Base-by-base conservation (phyloP, 2,888 invertebrate genomes). In the Drosophila borealis region DNA sequence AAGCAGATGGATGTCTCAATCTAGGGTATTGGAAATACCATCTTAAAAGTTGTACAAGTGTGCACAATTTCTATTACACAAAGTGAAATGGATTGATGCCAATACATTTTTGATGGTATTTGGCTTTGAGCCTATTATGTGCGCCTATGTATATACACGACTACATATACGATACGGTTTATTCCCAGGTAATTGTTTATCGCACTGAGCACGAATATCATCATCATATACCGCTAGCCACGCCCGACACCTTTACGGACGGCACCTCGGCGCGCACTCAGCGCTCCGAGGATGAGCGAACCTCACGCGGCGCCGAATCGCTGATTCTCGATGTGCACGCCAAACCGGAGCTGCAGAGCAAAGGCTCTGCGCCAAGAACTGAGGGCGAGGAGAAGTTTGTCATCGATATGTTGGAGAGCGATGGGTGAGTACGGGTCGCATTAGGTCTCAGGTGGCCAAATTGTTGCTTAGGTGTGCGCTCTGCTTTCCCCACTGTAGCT, bases 241-340 rank as follows among this genome's bases (percentile, higher is more conserved):
- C 92, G 29, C 93, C 94, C 21, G 93, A 93, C 37, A 92, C 92
- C 11, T 93, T 94, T 6, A 92, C 94, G 53, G 91, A 91, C n/a
- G 94, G 94, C 48, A 94, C 94, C 3, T 94, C 94, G 57, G 93
- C 94, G 2, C 94, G 94, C 4, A 92, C 94, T 4, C 92, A 92
- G 9, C 93, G 93, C 64, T 94, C 94, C 0, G 96, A 96, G 77
- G 96, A 96, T 66, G 96, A 96, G 80, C 93, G 95, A 36, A 96
- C 95, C 8, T 96, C 96, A 0, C 94, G 94, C 66, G 96, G 95
- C 0, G 95, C 95, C 2, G 96, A 96, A 69, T 95, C 96, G 0
- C 91, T 95, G 48, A 93, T 93, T 10, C 92, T 94, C 34, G 94
- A 94, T 59, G 81, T 71, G n/a, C 77, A 74, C 37, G 14, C 41